Evolutionary conservation across 2,888 invertebrate species (phyloP).

Genomic region (Bimastos eiseni): DNA sequence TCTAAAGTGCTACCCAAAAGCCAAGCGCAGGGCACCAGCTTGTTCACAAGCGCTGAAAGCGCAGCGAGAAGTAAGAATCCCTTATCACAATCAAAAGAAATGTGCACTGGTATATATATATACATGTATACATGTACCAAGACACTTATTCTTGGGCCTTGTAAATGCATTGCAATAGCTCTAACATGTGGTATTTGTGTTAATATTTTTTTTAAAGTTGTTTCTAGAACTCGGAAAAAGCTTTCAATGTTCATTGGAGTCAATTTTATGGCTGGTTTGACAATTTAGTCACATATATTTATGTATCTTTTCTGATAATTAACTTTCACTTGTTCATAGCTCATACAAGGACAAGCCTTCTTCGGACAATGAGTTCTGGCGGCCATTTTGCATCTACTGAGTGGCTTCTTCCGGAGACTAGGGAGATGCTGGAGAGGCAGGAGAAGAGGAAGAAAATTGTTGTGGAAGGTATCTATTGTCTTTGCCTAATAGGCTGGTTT

Average conservation of each 20-base stretch:
- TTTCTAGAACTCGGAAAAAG: neutral
- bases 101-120: neutral
- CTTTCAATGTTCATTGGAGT: neutral
- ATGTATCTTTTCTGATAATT: neutral
- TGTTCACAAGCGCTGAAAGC: too few relatives aligned
- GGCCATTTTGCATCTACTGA: constrained; percentile 50
- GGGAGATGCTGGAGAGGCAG: constrained; percentile 54
- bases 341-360: constrained; percentile 55
- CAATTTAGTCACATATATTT: neutral
- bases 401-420: constrained; percentile 60
- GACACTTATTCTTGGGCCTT: neutral
- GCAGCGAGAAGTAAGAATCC: too few relatives aligned
- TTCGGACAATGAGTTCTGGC: constrained; percentile 53
- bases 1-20: too few relatives aligned
- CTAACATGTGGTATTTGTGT: neutral
- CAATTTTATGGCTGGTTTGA: neutral
- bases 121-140: neutral
- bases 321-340: constrained; percentile 45
- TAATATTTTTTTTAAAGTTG: neutral
- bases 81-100: too few relatives aligned
- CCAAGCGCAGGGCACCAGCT: too few relatives aligned
- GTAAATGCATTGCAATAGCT: neutral
- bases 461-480: constrained; percentile 47
- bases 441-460: constrained; percentile 50
- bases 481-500: neutral